Conservation (phyloP, 2,113 vertebrate genomes). For the Pithys albifrons region DNA sequence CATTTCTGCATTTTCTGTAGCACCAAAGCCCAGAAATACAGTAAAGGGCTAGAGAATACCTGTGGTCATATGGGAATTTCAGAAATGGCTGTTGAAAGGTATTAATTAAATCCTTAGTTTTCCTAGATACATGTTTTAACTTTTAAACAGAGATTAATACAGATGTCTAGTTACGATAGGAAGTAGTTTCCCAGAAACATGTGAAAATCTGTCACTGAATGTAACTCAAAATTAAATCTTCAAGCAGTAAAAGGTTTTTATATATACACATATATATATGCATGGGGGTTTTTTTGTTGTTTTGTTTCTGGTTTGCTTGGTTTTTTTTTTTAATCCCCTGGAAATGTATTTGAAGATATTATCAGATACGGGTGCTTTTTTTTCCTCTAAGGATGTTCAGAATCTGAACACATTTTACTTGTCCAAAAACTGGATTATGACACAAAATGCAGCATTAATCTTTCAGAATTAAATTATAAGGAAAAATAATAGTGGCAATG, state of each 20-base stretch:
- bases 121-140: not conserved
- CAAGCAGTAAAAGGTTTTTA: not conserved
- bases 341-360: not conserved
- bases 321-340: not conserved
- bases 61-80: not conserved
- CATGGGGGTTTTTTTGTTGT: no score
- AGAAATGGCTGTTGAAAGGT: not conserved
- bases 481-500: not conserved
- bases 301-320: no score
- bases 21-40: not conserved
- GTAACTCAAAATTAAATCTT: not conserved
- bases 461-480: not conserved
- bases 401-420: not conserved
- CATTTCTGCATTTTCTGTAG: not conserved
- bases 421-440: not conserved
- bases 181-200: not conserved
- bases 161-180: not conserved
- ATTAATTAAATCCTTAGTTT: not conserved
- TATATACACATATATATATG: no score
- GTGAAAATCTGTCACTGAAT: not conserved
- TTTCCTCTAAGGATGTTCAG: not conserved
- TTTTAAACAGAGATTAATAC: not conserved
- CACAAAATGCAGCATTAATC: not conserved
- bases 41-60: not conserved
- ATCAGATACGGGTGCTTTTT: not conserved